Evolutionary conservation across 2,797 vertebrate genomes (phyloP).

Genomic region (Ctenosaura bakeri): DNA sequence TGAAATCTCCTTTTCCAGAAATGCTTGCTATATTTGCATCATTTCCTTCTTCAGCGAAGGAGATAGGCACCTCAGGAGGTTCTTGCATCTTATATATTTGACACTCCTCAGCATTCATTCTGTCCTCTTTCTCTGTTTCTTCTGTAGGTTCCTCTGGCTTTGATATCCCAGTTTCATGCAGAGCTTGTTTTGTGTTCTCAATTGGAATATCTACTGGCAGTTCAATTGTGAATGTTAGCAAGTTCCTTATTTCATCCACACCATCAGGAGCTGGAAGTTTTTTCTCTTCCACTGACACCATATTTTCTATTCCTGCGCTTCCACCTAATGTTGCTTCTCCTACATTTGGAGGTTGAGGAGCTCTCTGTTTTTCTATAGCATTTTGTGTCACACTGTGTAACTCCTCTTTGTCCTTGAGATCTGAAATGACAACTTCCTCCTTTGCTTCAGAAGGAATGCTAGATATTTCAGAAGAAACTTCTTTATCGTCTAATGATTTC

Average conservation of each 20-base stretch:
- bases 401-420: background rate
- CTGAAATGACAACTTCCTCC: slow-evolving; percentile 12
- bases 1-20: background rate
- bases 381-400: background rate
- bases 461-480: background rate
- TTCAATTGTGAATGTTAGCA: slow-evolving; percentile 70
- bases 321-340: slow-evolving; percentile 26
- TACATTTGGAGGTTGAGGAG: rapidly evolving
- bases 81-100: background rate
- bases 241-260: slow-evolving; percentile 76
- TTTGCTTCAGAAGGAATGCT: background rate
- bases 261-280: slow-evolving; percentile 53
- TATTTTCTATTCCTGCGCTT: slow-evolving; percentile 30
- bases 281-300: slow-evolving; percentile 18
- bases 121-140: background rate
- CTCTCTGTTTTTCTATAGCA: slow-evolving; percentile 11
- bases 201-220: slow-evolving; percentile 57
- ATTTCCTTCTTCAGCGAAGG: background rate
- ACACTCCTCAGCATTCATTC: background rate
- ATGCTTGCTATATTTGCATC: background rate
- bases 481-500: slow-evolving; percentile 19
- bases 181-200: slow-evolving; percentile 51
- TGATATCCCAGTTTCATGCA: slow-evolving; percentile 24
- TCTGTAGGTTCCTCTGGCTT: slow-evolving; percentile 55
- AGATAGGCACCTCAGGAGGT: background rate